These are phyloP conservation scores for Scaptodrosophila lebanonensis DNA, from an alignment of 1,140 invertebrate genomes.

Conservation along the genomic window DNA sequence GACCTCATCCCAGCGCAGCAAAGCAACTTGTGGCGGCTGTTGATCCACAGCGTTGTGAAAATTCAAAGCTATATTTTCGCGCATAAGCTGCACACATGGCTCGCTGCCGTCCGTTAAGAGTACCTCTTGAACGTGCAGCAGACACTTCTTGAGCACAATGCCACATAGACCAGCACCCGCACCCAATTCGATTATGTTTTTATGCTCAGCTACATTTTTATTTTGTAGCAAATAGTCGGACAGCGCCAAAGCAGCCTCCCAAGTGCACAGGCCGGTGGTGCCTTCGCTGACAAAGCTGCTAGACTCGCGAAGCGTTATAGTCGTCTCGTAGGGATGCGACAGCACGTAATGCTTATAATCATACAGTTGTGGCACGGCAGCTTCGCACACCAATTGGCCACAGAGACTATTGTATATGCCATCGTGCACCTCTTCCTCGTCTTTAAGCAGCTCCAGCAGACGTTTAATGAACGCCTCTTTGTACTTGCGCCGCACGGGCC, in stretches of 20 bases:
- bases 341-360: slow-evolving; percentile 69
- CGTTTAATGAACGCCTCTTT: slow-evolving; percentile 66
- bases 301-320: slow-evolving; percentile 56
- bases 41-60: slow-evolving; percentile 12
- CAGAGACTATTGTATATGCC: slow-evolving; percentile 56
- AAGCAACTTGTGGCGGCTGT: slow-evolving; percentile 23
- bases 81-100: slow-evolving; percentile 59
- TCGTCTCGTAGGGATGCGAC: slow-evolving; percentile 1
- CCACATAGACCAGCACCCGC: slow-evolving; percentile 65
- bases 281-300: slow-evolving; percentile 68
- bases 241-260: slow-evolving; percentile 68
- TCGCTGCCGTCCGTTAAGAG: slow-evolving; percentile 66
- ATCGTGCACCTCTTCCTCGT: slow-evolving; percentile 62
- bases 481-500: slow-evolving; percentile 58
- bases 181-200: slow-evolving; percentile 61
- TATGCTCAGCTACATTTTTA: slow-evolving; percentile 20
- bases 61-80: slow-evolving; percentile 55
- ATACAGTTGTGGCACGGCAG: slow-evolving; percentile 15
- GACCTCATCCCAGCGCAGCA: slow-evolving; percentile 46
- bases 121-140: slow-evolving; percentile 31
- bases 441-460: slow-evolving; percentile 47
- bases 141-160: slow-evolving; percentile 46
- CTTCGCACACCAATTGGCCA: slow-evolving; percentile 8
- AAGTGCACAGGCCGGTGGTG: slow-evolving; percentile 71
- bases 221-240: slow-evolving; percentile 60